Evolutionary conservation across 2,888 invertebrate species (phyloP), one percentile per base, ranked within the genome.

Genomic region (Agrotis puta): DNA sequence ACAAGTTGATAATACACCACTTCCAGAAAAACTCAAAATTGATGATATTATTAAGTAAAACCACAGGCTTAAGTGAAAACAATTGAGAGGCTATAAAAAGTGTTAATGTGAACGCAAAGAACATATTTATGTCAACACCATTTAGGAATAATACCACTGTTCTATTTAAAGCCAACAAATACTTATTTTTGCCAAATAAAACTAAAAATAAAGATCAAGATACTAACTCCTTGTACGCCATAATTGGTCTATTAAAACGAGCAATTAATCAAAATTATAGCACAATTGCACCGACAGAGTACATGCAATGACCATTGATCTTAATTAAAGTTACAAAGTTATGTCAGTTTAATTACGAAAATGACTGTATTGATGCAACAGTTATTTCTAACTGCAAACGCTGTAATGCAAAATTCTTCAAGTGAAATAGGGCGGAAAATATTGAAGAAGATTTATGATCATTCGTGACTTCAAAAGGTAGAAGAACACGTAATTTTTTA

Each of bases 221-320:
- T 77, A 69, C 63, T 70, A 67, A 64, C 68, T 77, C 57, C 50
- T 77, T 81, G 66, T 79, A 74, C 64, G 70, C 79, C 69, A 84
- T 90, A 90, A 91, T 90, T 87, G 87, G 84, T 89, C 89, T 88
- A 92, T 91, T 91, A 91, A 89, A 85, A 88, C 84, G 77, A 81
- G 79, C 88, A 87, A 92, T 93, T 93, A 91, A 92, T 93, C 91
- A 92, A 91, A 87, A 74, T 79, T 65, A 70, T 81, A 74, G 70
- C 59, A 64, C 80, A 82, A 80, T 69, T 79, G 69, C 77, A 70
- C 57, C 59, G 56, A 73, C 65, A 27, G 75, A 27, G 51, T 59
- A 68, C 65, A 66, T 70, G 64, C 70, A 76, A 76, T 70, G 64
- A 77, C 61, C 85, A 79, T 87, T 74, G 70, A 73, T 86, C 79